These are phyloP conservation scores for Pseudoatta argentina DNA, from an alignment of 1,140 invertebrate genomes.

Conservation along the genomic window DNA sequence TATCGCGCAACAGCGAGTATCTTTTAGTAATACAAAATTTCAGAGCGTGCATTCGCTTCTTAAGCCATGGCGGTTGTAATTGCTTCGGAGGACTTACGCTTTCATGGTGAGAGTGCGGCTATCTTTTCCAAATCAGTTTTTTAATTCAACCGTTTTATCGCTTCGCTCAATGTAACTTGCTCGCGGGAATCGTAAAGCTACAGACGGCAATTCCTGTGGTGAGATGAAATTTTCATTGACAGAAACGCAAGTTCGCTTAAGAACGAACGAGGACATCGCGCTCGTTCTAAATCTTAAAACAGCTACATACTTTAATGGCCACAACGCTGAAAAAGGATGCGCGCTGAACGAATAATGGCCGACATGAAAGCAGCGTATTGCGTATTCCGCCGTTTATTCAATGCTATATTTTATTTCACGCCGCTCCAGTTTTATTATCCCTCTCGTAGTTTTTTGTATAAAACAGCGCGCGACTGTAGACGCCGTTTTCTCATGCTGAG, in stretches of 20 bases:
- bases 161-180: constrained; percentile 59
- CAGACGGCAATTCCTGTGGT: constrained; percentile 53
- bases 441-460: constrained; percentile 43
- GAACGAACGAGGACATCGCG: constrained; percentile 27
- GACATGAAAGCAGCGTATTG: constrained; percentile 53
- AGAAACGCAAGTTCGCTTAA: constrained; percentile 47
- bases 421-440: constrained; percentile 47
- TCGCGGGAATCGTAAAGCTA: constrained; percentile 65
- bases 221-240: constrained; percentile 67
- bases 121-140: constrained; percentile 57
- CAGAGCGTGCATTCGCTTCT: constrained; percentile 27
- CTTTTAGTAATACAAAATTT: constrained; percentile 32
- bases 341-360: constrained; percentile 36
- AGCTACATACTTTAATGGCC: constrained; percentile 52
- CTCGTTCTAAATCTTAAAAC: constrained; percentile 55
- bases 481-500: constrained; percentile 1
- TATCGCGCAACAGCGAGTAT: constrained; percentile 23
- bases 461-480: constrained; percentile 23
- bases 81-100: constrained; percentile 57
- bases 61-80: constrained; percentile 48
- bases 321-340: constrained; percentile 38
- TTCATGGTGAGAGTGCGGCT: constrained; percentile 31
- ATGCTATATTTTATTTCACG: constrained; percentile 48
- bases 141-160: constrained; percentile 65
- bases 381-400: constrained; percentile 58